phyloP scores from a whole-genome alignment of 2,797 vertebrate genomes.

The Masticophis lateralis region DNA sequence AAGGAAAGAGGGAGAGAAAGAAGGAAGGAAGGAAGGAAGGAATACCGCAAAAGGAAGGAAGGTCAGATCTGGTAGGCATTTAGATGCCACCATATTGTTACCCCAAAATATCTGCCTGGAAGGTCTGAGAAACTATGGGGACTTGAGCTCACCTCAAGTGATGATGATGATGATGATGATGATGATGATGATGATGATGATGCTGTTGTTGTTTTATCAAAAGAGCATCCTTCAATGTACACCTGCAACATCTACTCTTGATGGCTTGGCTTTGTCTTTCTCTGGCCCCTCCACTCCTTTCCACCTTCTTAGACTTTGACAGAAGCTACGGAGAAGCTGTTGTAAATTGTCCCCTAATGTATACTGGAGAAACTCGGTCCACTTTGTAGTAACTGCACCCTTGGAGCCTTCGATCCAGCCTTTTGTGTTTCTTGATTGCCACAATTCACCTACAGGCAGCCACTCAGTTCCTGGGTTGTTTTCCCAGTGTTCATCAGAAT shows the following conservation, averaged over 20 bases:
- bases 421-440: slow-evolving; percentile 30
- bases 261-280: background rate
- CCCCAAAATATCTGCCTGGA: background rate
- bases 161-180: too few relatives aligned
- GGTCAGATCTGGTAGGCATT: background rate
- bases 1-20: too few relatives aligned
- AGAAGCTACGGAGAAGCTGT: background rate
- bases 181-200: too few relatives aligned
- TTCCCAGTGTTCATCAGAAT: background rate
- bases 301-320: background rate
- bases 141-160: background rate
- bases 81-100: background rate
- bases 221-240: background rate
- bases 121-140: background rate
- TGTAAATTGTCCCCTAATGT: slow-evolving; percentile 6
- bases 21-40: too few relatives aligned
- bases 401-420: slow-evolving; percentile 7
- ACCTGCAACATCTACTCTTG: background rate
- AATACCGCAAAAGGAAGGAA: too few relatives aligned
- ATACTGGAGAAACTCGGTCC: background rate
- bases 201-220: background rate
- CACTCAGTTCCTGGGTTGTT: background rate
- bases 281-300: background rate
- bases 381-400: background rate
- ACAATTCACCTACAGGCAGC: background rate